phyloP scores from a whole-genome alignment of 1,140 invertebrate genomes.

The Halyomorpha halys region DNA sequence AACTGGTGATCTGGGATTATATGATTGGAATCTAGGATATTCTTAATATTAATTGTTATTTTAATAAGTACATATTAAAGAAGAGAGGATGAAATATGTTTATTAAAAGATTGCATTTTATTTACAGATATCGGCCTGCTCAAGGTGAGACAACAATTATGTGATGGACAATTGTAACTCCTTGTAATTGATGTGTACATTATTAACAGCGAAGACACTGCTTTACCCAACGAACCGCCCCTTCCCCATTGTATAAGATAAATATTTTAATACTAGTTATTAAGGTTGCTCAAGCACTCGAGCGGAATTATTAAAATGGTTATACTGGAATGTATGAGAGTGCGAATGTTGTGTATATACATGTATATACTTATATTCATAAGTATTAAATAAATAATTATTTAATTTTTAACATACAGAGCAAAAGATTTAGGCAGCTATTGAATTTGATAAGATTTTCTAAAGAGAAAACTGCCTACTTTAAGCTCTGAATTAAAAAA shows the following conservation, averaged over 20 bases:
- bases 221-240: slow-evolving; percentile 17
- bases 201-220: slow-evolving; percentile 7
- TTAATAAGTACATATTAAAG: no score
- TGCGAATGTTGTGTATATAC: neutral
- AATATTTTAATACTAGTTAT: slow-evolving; percentile 17
- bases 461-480: no score
- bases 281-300: slow-evolving; percentile 22
- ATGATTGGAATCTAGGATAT: no score
- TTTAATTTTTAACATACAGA: neutral
- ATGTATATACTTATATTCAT: neutral
- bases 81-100: no score
- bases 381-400: slow-evolving; percentile 2
- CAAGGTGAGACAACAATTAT: slow-evolving; percentile 9
- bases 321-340: neutral
- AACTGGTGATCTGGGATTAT: no score
- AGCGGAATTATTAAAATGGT: slow-evolving; percentile 4
- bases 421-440: no score
- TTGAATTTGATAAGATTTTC: no score
- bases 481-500: no score
- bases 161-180: slow-evolving; percentile 16
- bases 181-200: slow-evolving; percentile 13
- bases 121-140: slow-evolving; percentile 10
- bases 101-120: neutral
- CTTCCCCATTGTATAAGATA: slow-evolving; percentile 14
- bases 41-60: no score